Conservation (phyloP, 2,797 vertebrate genomes). For the Cercopithecus mitis region DNA sequence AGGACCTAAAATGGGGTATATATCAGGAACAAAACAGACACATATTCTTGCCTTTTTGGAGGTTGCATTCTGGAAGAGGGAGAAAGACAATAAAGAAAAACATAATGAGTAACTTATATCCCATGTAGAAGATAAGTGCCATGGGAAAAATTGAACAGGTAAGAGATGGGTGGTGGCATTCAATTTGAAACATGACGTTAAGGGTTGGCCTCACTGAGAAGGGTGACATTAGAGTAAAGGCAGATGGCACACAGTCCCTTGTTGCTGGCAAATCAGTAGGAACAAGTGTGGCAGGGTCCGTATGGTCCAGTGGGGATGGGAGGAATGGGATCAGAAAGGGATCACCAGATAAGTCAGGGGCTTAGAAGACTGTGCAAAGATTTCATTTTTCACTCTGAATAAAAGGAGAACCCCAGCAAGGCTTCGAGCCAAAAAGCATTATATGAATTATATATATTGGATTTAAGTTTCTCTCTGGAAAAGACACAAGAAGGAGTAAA, state of each 20-base stretch:
- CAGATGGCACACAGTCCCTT: neutral
- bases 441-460: too few species aligned
- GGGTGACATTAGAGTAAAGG: neutral
- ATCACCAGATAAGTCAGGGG: neutral
- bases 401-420: neutral
- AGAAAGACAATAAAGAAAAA: neutral
- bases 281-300: accelerated
- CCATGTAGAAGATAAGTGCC: neutral
- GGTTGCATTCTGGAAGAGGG: neutral
- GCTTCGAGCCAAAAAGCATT: neutral
- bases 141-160: neutral
- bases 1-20: neutral
- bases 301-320: too few species aligned
- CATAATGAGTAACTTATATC: neutral
- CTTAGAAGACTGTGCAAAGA: neutral
- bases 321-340: neutral
- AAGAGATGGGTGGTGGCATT: neutral
- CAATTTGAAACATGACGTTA: neutral
- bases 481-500: neutral
- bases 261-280: too few species aligned
- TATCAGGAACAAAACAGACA: neutral
- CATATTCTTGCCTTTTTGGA: neutral
- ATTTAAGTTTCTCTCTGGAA: neutral
- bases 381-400: neutral
- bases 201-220: neutral